A percentile compares a stretch with the other conserved stretches of the same genome.
Evolutionary conservation across 1,140 invertebrate genomes (phyloP).

Genomic region (Dreissena polymorpha): DNA sequence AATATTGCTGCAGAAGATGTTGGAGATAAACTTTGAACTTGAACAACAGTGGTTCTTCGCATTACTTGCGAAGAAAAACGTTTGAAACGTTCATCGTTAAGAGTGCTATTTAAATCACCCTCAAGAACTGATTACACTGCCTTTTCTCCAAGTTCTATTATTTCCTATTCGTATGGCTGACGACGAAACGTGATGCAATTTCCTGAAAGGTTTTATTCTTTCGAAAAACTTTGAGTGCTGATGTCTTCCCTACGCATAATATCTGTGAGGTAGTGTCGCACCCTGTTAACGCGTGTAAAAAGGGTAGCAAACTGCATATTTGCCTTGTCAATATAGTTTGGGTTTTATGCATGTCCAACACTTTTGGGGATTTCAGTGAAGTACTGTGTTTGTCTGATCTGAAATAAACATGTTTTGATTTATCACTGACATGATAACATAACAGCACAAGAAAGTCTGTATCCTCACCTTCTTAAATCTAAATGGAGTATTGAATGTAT

Average conservation of each 20-base stretch:
- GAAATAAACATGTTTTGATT: background rate
- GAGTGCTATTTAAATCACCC: background rate
- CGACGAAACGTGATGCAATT: background rate
- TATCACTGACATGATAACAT: constrained; percentile 16
- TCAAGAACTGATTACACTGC: background rate
- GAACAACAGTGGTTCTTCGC: background rate
- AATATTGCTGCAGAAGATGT: background rate
- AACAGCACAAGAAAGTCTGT: constrained; percentile 60
- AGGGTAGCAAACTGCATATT: background rate
- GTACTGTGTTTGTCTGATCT: background rate
- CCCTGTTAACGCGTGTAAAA: constrained; percentile 15
- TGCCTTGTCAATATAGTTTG: background rate
- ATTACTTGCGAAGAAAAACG: background rate
- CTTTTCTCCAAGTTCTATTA: too few species aligned
- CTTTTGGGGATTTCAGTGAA: background rate
- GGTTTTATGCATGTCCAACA: constrained; percentile 5
- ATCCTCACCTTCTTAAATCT: constrained; percentile 52
- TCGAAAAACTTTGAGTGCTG: background rate
- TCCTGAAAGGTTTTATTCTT: constrained; percentile 2
- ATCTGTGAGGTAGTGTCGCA: constrained; percentile 12
- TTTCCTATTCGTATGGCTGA: background rate
- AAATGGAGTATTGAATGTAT: constrained; percentile 22
- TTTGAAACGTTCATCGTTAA: background rate
- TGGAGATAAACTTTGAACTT: background rate
- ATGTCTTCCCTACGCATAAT: constrained; percentile 1